Evolutionary conservation across 2,888 invertebrate species (phyloP).

Genomic region (Exephanes ischioxanthus): DNA sequence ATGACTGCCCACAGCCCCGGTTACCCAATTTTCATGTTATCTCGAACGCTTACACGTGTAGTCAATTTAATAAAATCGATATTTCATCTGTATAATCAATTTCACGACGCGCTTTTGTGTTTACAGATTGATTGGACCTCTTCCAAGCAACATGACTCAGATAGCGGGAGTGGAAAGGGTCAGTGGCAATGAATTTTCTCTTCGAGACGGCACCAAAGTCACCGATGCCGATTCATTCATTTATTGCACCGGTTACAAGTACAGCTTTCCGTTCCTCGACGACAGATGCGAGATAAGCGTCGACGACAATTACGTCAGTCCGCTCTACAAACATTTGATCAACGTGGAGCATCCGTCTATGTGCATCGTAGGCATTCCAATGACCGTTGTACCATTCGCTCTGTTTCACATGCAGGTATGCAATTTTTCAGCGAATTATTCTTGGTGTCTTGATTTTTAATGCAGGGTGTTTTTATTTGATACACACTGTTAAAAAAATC

Average conservation of each 20-base stretch:
- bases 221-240: slow-evolving; percentile 88
- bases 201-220: slow-evolving; percentile 88
- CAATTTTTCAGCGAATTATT: neutral
- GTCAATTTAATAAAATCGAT: neutral
- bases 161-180: slow-evolving; percentile 87
- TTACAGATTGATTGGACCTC: slow-evolving; percentile 84
- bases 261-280: slow-evolving; percentile 90
- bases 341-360: slow-evolving; percentile 91
- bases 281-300: slow-evolving; percentile 88
- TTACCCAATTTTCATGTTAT: neutral
- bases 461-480: neutral
- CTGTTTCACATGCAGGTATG: slow-evolving; percentile 91
- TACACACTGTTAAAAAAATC: slow-evolving; percentile 76
- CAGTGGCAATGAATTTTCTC: slow-evolving; percentile 86
- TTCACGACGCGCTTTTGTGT: neutral
- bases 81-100: slow-evolving; percentile 1
- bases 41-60: neutral
- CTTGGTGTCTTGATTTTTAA: neutral
- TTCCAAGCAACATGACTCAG: slow-evolving; percentile 86
- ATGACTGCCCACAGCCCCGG: neutral
- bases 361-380: slow-evolving; percentile 91
- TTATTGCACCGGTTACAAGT: slow-evolving; percentile 92
- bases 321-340: slow-evolving; percentile 92
- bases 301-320: slow-evolving; percentile 88
- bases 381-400: slow-evolving; percentile 89